Conservation (phyloP, 2,888 invertebrate genomes). For the Cryptus viduatorius region DNA sequence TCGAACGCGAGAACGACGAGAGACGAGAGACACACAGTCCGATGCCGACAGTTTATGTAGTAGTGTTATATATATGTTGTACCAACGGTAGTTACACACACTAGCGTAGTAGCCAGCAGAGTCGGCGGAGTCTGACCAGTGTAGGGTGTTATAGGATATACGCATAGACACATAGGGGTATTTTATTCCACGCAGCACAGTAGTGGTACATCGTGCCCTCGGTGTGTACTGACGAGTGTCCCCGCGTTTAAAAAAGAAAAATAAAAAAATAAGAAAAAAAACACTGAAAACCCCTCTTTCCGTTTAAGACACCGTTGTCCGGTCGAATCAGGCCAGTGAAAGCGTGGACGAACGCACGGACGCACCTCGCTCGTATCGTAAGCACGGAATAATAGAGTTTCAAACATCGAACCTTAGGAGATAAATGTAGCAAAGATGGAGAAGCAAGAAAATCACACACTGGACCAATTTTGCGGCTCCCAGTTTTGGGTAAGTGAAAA, state of each 20-base stretch:
- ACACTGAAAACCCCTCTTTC: constrained; percentile 21
- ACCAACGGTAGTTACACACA: constrained; percentile 1
- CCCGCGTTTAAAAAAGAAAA: background rate
- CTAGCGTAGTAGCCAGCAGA: background rate
- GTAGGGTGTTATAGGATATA: background rate
- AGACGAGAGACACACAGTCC: background rate
- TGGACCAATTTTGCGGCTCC: constrained; percentile 92
- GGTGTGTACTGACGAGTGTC: background rate
- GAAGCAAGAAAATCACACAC: constrained; percentile 87
- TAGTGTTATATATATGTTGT: background rate
- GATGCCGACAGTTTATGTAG: background rate
- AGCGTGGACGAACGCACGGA: constrained; percentile 17
- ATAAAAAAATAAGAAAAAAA: constrained; percentile 7
- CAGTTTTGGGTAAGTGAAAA: constrained; percentile 92
- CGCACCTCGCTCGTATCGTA: background rate
- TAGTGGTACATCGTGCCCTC: constrained; percentile 19
- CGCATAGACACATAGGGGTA: background rate
- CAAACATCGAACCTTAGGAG: constrained; percentile 41
- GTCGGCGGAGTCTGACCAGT: background rate
- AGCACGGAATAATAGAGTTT: background rate
- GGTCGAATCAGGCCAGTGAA: constrained; percentile 38
- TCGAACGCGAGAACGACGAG: background rate
- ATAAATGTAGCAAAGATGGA: constrained; percentile 83
- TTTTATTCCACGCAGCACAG: background rate
- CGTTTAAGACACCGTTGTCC: constrained; percentile 7